Evolutionary conservation across 1,140 invertebrate species (phyloP), one percentile per base, ranked within the genome.

Genomic region (Pseudoatta argentina): DNA sequence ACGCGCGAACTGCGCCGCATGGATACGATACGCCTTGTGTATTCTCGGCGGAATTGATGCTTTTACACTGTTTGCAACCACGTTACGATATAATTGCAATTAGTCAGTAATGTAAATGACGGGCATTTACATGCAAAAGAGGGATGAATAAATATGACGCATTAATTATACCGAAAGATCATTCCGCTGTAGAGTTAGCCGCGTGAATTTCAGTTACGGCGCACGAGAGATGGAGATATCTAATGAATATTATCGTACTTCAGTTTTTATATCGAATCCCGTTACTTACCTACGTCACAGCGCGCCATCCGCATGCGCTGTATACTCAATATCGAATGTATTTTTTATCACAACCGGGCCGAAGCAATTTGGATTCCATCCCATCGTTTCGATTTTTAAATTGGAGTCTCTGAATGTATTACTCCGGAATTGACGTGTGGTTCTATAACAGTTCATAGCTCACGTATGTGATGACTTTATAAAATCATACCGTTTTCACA

Each of bases 51-150:
- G 77, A 81, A 81, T 81, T 81, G 77, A 81, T 81, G 77, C 77
- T 81, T 81, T 81, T 81, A 81, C 79, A 61, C 59, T 83, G 79
- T 83, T 83, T 83, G 55, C 69, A 57, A 61, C 79, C 53, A 72
- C 79, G 79, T 83, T 83, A 83, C 69, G 69, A 83, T 73, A 83
- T 83, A 83, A 83, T 83, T 75, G 79, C 79, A 83, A 83, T 83
- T 83, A 83, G 69, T 75, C 79, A 61, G 79, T 61, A 24, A 83
- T 83, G 79, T 83, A 83, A 83, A 83, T 83, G 79, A 83, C 57
- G 21, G 69, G 44, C 57, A 83, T 83, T 83, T 83, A 83, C 79
- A 83, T 83, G 79, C 79, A 83, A 83, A 83, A 83, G 69, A 83
- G 79, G 39, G 48, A 83, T 83, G 79, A 83, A 83, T 83, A 83